Conservation (phyloP, 2,113 vertebrate species). For the Ramphastos sulfuratus region DNA sequence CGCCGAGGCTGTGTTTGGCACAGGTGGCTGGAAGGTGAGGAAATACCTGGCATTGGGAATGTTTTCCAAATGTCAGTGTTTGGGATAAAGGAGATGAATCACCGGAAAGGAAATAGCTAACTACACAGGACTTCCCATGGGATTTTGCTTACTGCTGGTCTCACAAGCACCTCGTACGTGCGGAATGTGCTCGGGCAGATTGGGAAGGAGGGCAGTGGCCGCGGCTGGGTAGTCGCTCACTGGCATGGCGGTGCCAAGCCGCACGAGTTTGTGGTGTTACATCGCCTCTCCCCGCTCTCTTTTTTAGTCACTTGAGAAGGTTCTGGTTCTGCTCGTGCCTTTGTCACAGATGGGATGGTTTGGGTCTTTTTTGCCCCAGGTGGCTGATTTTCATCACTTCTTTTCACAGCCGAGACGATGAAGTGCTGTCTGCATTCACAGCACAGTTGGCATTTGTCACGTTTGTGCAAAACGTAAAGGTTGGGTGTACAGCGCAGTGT, state of each 20-base stretch:
- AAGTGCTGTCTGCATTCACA: neutral
- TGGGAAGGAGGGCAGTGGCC: neutral
- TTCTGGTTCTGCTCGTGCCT: fast-evolving
- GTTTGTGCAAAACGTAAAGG: neutral
- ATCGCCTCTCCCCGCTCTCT: neutral
- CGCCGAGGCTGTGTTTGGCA: conserved; percentile 45
- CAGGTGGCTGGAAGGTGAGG: conserved; percentile 51
- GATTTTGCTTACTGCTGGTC: conserved; percentile 38
- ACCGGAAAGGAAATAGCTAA: conserved; percentile 40
- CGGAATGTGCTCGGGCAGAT: conserved; percentile 32
- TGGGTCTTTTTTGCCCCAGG: neutral
- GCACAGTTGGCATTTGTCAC: neutral
- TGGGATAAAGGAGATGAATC: conserved; percentile 63
- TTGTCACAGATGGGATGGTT: neutral
- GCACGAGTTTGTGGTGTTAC: neutral
- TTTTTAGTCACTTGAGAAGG: neutral
- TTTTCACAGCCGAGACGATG: neutral
- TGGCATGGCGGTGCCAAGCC: neutral
- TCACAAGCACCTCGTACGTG: conserved; percentile 26
- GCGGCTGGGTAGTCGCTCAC: neutral
- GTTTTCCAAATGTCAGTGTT: conserved; percentile 53
- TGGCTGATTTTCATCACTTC: neutral
- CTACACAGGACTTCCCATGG: conserved; percentile 59
- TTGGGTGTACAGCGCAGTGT: neutral
- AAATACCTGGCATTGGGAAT: conserved; percentile 54